These are phyloP conservation scores for Cynoglossus semilaevis DNA, from an alignment of 2,113 vertebrate species.

Conservation along the genomic window DNA sequence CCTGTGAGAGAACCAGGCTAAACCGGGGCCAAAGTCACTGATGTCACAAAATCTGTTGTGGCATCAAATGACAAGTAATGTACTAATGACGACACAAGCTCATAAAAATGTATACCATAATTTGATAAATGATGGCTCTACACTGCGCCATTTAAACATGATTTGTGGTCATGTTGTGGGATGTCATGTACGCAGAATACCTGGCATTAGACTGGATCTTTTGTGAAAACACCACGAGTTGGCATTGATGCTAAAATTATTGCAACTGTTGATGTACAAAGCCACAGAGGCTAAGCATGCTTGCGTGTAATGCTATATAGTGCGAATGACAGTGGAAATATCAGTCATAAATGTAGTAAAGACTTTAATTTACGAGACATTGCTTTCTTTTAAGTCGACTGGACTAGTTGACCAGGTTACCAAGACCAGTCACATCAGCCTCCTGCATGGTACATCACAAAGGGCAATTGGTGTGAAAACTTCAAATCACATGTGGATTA, in stretches of 20 bases:
- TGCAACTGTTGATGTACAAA: neutral
- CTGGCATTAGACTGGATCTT: neutral
- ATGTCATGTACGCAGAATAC: neutral
- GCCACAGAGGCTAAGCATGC: no score
- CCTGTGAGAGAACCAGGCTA: neutral
- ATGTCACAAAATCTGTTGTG: no score
- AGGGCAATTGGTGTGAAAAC: no score
- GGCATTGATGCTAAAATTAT: no score
- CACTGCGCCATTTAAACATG: no score
- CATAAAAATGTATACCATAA: no score
- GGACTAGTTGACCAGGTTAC: neutral
- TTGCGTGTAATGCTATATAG: no score
- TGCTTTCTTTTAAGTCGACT: no score
- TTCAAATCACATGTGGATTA: no score
- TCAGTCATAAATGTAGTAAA: neutral
- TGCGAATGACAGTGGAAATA: neutral
- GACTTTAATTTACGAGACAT: no score
- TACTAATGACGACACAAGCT: neutral
- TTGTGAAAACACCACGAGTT: neutral
- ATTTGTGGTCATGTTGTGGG: neutral
- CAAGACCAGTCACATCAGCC: slow-evolving; percentile 23
- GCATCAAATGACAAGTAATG: neutral
- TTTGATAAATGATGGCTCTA: no score
- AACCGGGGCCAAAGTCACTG: neutral
- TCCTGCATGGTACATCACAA: slow-evolving; percentile 4